Percentiles rank a stretch among this genome's conserved stretches.
phyloP scores from a whole-genome alignment of 1,140 invertebrate species.

The Zaprionus inermis region DNA sequence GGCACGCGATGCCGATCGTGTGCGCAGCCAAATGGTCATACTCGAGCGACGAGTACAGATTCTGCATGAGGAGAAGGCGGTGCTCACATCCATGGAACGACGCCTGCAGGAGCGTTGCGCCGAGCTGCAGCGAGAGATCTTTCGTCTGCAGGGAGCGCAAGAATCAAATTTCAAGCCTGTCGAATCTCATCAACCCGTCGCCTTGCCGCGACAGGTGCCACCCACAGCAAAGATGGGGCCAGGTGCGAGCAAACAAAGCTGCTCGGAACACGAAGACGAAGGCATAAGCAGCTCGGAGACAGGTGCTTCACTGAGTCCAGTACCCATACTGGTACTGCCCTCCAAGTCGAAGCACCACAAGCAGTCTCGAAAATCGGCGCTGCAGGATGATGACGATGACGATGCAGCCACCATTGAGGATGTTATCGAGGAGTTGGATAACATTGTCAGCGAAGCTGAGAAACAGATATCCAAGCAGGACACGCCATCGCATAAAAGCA shows the following conservation, averaged over 20 bases:
- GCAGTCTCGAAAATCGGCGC: conserved; percentile 46
- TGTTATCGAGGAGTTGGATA: conserved; percentile 93
- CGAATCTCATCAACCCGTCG: conserved; percentile 76
- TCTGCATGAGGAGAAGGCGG: conserved; percentile 91
- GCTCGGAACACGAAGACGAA: conserved; percentile 93
- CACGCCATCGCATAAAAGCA: conserved; percentile 60
- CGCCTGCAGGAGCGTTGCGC: conserved; percentile 90
- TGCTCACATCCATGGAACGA: conserved; percentile 90
- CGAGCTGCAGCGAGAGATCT: conserved; percentile 87
- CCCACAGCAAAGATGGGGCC: conserved; percentile 44
- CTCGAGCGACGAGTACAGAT: conserved; percentile 90
- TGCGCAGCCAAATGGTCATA: conserved; percentile 86
- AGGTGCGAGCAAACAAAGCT: conserved; percentile 83
- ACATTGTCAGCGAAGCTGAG: conserved; percentile 93
- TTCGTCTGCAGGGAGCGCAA: conserved; percentile 79
- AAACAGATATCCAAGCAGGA: conserved; percentile 85
- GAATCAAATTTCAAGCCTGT: conserved; percentile 75
- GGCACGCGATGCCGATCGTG: conserved; percentile 78
- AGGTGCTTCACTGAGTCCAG: conserved; percentile 88
- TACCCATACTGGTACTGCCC: conserved; percentile 79
- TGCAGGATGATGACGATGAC: conserved; percentile 85
- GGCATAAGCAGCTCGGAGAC: conserved; percentile 92
- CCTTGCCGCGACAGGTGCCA: conserved; percentile 76
- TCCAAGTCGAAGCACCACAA: conserved; percentile 82
- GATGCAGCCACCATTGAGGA: conserved; percentile 94